Evolutionary conservation across 2,113 vertebrate genomes (phyloP).

Genomic region (Pagrus major): DNA sequence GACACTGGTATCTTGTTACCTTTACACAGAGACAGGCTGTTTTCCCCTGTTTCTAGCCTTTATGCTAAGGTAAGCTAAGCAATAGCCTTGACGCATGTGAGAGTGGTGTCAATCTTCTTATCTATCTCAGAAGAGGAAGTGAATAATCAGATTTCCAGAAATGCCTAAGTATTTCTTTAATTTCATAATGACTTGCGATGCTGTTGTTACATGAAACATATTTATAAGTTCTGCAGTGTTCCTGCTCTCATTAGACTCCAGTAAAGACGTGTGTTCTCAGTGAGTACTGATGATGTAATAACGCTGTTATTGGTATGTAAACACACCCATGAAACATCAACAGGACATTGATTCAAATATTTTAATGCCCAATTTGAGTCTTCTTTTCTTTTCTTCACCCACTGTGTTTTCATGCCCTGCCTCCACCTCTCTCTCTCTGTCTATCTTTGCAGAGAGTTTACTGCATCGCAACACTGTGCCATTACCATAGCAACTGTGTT

Average conservation of each 20-base stretch:
- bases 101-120: neutral
- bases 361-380: neutral
- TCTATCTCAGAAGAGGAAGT: neutral
- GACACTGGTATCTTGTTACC: too few relatives aligned
- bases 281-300: neutral
- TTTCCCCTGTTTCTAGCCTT: neutral
- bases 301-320: neutral
- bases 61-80: neutral
- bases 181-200: neutral
- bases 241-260: neutral
- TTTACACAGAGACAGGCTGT: too few relatives aligned
- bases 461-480: conserved; percentile 67
- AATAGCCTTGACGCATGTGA: neutral
- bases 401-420: neutral
- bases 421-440: conserved; percentile 9
- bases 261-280: neutral
- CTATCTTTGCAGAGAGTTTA: conserved; percentile 43
- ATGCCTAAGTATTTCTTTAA: neutral
- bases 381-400: too few relatives aligned
- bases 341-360: conserved; percentile 16
- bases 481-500: conserved; percentile 65
- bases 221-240: neutral
- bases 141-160: neutral
- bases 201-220: neutral
- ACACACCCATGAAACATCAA: neutral